Evolutionary conservation across 2,113 vertebrate species (phyloP), one percentile per base, ranked within the genome.

Genomic region (Paramisgurnus dabryanus): DNA sequence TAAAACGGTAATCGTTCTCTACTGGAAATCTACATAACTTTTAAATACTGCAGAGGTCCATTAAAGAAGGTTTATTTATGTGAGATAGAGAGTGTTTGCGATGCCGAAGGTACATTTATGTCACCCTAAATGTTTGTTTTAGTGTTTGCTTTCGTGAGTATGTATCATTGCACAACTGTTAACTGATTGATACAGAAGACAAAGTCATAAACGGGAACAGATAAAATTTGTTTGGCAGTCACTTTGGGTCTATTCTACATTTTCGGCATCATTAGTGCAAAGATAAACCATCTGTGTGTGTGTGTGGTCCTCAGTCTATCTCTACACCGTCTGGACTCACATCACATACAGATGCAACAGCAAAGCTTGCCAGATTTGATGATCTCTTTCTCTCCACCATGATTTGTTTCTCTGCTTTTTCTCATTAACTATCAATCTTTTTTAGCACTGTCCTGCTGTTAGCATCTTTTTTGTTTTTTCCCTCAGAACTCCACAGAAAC

Each of bases 271-370:
- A 75, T 75, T 75, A 75, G 18, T 64, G 73, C 58, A 75, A 41
- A 75, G 58, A 75, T 75, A 75, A 75, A 49, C 43, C 58, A 50
- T 75, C 70, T 61, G 71, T 74, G 69, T 6, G 13, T 58, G 34
- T 40, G 47, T 27, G 50, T 39, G 69, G 34, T 77, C 55, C 55
- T 18, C 55, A 9, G 55, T 61, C 71, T 74, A 63, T 34, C 55
- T 43, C 60, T 75, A 64, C 41, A 49, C 73, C 43, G 43, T 75
- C 73, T 75, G 73, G 73, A 75, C 77, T 64, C 34, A 12, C 45
- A 47, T 47, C 64, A 80, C 60, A 81, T 86, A 90, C 86, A 90
- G 89, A 89, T 90, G 87, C 87, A 82, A 88, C 88, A 86, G 82
- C 47, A 34, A 63, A 64, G 18, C 58, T 50, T 75, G 73, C 88